phyloP scores from a whole-genome alignment of 2,888 invertebrate species.

The Terebella lapidaria region DNA sequence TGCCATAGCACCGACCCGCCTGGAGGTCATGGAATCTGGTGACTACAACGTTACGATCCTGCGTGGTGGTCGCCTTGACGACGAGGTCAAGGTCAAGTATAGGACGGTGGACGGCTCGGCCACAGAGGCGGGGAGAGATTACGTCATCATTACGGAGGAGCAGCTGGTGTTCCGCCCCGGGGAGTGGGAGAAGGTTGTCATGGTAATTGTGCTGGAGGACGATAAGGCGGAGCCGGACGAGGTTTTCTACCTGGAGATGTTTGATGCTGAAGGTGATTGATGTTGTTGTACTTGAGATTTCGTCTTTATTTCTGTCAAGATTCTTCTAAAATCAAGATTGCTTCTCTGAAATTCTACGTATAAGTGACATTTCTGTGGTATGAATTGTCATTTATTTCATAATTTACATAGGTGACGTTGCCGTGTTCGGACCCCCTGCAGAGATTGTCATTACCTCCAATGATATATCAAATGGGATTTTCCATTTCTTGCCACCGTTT shows the following conservation, averaged over 20 bases:
- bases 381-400: constrained; percentile 3
- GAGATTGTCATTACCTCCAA: constrained; percentile 43
- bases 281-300: background rate
- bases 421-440: constrained; percentile 31
- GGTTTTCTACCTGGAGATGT: constrained; percentile 41
- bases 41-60: constrained; percentile 27
- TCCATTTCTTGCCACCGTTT: constrained; percentile 34
- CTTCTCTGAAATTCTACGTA: background rate
- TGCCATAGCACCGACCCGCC: background rate
- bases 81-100: constrained; percentile 31
- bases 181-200: constrained; percentile 31
- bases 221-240: constrained; percentile 41
- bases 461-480: constrained; percentile 48
- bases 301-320: no score
- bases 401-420: constrained; percentile 43
- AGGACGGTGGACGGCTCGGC: constrained; percentile 43
- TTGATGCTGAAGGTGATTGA: constrained; percentile 38
- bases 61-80: constrained; percentile 32
- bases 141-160: constrained; percentile 24
- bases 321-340: background rate
- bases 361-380: no score
- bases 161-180: constrained; percentile 36
- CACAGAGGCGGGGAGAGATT: constrained; percentile 30
- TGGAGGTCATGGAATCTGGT: background rate
- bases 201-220: constrained; percentile 38